Base-by-base conservation (phyloP, 2,113 vertebrate species). In the Lucifuga dentata region DNA sequence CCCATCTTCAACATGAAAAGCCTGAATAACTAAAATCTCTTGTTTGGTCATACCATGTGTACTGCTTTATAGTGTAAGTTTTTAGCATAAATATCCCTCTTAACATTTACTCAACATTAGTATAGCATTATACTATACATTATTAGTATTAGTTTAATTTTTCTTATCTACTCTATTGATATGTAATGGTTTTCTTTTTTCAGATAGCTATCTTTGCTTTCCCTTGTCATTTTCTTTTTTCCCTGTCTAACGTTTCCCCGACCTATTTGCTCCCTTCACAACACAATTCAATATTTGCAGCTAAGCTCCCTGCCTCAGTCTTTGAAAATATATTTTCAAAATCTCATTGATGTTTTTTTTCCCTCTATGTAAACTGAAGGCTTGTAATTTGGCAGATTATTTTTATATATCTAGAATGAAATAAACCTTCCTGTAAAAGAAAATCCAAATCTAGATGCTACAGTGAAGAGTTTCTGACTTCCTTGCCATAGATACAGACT, bases 361-460 rank as follows among this genome's bases (percentile, higher is more conserved):
- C 19, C 66, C 64, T 55, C 33, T 62, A 49, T 77, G 72, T 61
- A 83, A 84, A 80, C 76, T 44, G 46, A 86, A 61, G 53, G 65
- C 67, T 81, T 83, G 50, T 90, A 91, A 92, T 92, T 87, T 89
- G 73, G 86, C 83, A 71, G 70, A 88, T 88, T 85, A 79, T 83
- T 88, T 87, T 84, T 82, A 80, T 80, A 84, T 39, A 85, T 79
- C 41, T 52, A 39, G 55, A 73, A 20, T 69, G 60, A 79, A 80
- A 81, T 69, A 74, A 78, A 68, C 53, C 53, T 23, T 21, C 46
- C 69, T 56, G 56, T 63, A 76, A 76, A 85, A 71, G 40, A 84
- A 83, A 70, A 58, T 56, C n/a, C 11, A 62, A 23, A 75, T 85
- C 66, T 80, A 41, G 29, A 71, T 86, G 70, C 43, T 50, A 72